Conservation (phyloP, 2,113 vertebrate species). For the Anseranas semipalmata region DNA sequence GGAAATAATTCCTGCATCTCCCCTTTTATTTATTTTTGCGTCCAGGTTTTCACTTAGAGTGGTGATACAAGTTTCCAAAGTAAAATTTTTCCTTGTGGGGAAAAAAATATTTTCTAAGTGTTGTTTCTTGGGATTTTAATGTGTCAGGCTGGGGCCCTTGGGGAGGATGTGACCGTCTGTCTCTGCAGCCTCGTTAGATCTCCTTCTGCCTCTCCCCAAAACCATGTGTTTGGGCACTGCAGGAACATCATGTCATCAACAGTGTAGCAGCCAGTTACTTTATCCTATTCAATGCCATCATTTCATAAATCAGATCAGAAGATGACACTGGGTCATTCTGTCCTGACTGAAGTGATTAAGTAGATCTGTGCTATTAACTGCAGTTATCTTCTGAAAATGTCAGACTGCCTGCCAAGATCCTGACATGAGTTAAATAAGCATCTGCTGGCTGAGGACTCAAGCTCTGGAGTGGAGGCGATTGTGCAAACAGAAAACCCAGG, state of each 20-base stretch:
- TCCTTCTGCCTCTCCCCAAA: neutral
- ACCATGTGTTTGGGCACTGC: neutral
- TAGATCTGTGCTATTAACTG: slow-evolving; percentile 28
- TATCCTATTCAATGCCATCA: neutral
- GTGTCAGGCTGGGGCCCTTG: neutral
- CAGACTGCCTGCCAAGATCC: slow-evolving; percentile 42
- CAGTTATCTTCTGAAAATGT: slow-evolving; percentile 42
- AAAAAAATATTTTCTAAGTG: neutral
- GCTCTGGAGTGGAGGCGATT: accelerated
- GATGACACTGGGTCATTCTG: slow-evolving; percentile 45
- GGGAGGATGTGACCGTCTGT: neutral
- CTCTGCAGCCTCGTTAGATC: neutral
- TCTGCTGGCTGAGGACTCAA: neutral
- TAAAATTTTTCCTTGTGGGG: neutral
- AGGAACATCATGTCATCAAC: neutral
- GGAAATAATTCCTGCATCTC: neutral
- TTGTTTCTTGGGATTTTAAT: neutral
- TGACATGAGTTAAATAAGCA: slow-evolving; percentile 11
- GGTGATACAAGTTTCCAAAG: neutral
- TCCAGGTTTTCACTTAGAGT: neutral
- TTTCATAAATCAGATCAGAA: slow-evolving; percentile 59
- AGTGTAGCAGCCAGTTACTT: neutral
- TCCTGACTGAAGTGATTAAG: slow-evolving; percentile 45
- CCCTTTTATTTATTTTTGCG: neutral
- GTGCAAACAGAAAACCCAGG: neutral